Base-by-base conservation (phyloP, 2,888 invertebrate genomes). In the Aspidiotus destructor region DNA sequence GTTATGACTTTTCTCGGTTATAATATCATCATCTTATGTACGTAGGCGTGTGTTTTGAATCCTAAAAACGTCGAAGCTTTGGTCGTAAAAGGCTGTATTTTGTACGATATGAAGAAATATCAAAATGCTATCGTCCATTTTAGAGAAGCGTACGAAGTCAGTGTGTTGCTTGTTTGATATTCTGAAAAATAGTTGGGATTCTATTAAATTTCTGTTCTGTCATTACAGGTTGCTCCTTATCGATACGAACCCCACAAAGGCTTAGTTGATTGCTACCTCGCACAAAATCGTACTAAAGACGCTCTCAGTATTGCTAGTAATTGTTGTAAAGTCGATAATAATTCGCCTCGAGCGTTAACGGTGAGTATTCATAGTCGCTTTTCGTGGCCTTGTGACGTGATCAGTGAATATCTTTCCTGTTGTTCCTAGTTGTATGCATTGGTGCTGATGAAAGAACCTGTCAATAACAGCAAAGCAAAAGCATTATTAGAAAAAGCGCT, bases 231-330 rank as follows among this genome's bases (percentile, higher is more conserved):
- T 60, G 84, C 84, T 69, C 84, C 86, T 48, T 81, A 81, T 74
- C 81, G 86, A 71, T 86, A 83, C 76, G 91, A 91, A 75, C 83
- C 86, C 0, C 86, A 89, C 75, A 85, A 87, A 77, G 88, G 88
- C n/a, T 76, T 90, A 41, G 85, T 88, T 2, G 86, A 87, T 72
- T 85, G 86, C 75, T 88, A 88, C 74, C 77, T 87, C 54, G 84
- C 84, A 2, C 80, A 84, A 75, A 83, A 85, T 72, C 80, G 88
- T 68, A 77, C 84, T 41, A 80, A 86, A 74, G 90, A 90, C 75
- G 90, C 89, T 0, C 81, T 86, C 11, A 82, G 84, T 11, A 83
- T 86, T 75, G 88, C 89, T 0, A 83, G 84, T 16, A 83, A 83
- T 75, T 86, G 87, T 62, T 85, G 87, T 69, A 86, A 86, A 74